phyloP scores from a whole-genome alignment of 2,113 vertebrate genomes.

The Trichechus manatus region DNA sequence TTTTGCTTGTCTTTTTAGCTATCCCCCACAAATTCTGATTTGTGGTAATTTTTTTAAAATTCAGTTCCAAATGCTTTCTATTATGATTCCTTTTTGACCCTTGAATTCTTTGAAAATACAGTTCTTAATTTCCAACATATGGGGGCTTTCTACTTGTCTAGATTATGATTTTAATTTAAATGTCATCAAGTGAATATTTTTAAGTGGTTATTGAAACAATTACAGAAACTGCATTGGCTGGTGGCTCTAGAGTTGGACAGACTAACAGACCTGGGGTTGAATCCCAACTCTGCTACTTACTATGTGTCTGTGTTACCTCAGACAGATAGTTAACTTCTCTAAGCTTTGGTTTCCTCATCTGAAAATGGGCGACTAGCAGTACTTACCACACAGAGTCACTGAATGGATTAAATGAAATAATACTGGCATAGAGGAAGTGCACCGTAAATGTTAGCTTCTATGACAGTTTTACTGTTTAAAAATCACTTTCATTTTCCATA shows the following conservation, averaged over 20 bases:
- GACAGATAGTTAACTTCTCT: not conserved
- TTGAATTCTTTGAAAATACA: conserved; percentile 10
- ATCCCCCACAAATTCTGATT: not conserved
- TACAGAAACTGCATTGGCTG: not conserved
- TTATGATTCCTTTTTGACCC: conserved; percentile 37
- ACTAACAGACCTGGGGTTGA: not conserved
- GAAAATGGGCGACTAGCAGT: not conserved
- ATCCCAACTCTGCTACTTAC: not conserved
- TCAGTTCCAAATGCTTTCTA: conserved; percentile 45
- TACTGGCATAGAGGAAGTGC: not conserved
- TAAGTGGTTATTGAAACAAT: not conserved
- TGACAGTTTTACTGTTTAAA: conserved; percentile 42
- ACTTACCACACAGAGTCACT: not conserved
- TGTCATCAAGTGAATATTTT: not conserved
- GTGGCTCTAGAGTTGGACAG: not conserved
- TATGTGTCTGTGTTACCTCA: not conserved
- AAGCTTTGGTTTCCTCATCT: not conserved
- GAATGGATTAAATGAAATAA: conserved; percentile 34
- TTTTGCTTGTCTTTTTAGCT: conserved; percentile 30
- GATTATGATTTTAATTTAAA: conserved; percentile 56
- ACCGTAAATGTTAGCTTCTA: conserved; percentile 32
- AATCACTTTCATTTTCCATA: conserved; percentile 9
- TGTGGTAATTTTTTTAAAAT: conserved; percentile 27
- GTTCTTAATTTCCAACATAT: conserved; percentile 52
- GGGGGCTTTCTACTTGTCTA: conserved; percentile 6